Evolutionary conservation across 2,113 vertebrate species (phyloP).

Genomic region (Nettapus auritus): DNA sequence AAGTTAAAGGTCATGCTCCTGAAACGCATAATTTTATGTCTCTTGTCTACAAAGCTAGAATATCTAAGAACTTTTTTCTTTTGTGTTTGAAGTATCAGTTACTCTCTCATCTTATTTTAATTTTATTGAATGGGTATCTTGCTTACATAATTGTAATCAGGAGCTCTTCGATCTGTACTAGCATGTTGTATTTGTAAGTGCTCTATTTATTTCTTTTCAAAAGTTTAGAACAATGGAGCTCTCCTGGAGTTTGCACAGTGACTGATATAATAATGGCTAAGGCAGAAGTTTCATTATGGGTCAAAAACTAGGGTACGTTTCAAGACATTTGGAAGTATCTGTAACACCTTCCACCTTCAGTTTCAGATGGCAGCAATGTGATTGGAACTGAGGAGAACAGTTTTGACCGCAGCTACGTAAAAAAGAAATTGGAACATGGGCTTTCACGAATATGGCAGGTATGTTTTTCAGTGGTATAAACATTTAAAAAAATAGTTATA

Average conservation of each 20-base stretch:
- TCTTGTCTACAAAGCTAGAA: not conserved
- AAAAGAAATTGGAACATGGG: constrained; percentile 97
- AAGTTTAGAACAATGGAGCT: not conserved
- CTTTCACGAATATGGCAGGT: constrained; percentile 98
- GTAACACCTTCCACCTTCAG: constrained; percentile 1
- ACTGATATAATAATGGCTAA: not conserved
- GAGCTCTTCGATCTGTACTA: not conserved
- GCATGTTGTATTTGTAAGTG: not conserved
- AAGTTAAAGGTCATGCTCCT: not conserved
- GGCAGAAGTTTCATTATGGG: not conserved
- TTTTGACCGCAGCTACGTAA: constrained; percentile 95
- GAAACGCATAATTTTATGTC: not conserved
- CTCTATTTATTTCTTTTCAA: not conserved
- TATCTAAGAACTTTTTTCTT: not conserved
- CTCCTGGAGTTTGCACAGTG: not conserved
- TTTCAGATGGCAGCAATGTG: constrained; percentile 79
- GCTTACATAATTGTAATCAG: not conserved
- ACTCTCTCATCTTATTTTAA: not conserved
- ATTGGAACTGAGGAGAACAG: constrained; percentile 81
- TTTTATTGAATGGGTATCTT: not conserved
- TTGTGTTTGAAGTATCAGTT: not conserved
- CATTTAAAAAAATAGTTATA: not conserved
- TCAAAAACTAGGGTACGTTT: not conserved
- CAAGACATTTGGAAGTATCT: not conserved
- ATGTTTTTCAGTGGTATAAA: not conserved